phyloP scores from a whole-genome alignment of 2,888 invertebrate genomes.

The Heliconius sara region DNA sequence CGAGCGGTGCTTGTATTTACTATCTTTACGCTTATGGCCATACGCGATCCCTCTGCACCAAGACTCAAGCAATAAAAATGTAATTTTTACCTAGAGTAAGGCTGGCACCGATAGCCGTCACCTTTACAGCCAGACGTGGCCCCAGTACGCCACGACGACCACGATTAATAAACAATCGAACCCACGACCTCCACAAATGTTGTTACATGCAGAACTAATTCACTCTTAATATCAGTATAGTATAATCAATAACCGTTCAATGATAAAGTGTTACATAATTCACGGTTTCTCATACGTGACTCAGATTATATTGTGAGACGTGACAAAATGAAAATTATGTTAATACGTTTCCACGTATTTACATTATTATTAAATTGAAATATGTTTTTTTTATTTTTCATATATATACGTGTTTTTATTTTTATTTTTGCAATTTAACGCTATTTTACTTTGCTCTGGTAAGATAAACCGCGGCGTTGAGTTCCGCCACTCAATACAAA shows the following conservation, averaged over 20 bases:
- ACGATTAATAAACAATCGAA: not conserved
- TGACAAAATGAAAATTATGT: slow-evolving; percentile 25
- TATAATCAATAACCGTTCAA: slow-evolving; percentile 16
- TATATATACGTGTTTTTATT: too few relatives aligned
- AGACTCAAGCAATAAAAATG: too few relatives aligned
- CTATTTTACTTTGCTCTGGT: not conserved
- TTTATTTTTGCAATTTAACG: not conserved
- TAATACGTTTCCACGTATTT: not conserved
- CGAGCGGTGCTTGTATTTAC: too few relatives aligned
- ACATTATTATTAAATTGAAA: not conserved
- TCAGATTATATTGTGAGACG: slow-evolving; percentile 33
- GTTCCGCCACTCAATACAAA: too few relatives aligned
- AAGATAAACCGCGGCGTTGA: too few relatives aligned
- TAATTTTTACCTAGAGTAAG: too few relatives aligned
- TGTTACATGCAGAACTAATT: slow-evolving; percentile 14
- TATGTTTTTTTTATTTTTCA: not conserved
- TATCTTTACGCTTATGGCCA: too few relatives aligned
- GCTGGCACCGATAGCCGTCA: too few relatives aligned
- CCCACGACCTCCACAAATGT: too few relatives aligned
- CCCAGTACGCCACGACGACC: too few relatives aligned
- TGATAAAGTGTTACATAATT: not conserved
- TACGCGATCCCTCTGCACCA: too few relatives aligned
- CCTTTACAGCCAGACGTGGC: too few relatives aligned
- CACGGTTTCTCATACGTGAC: slow-evolving; percentile 33
- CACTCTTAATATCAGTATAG: not conserved